Base-by-base conservation (phyloP, 1,140 invertebrate genomes). In the Ephestia elutella region DNA sequence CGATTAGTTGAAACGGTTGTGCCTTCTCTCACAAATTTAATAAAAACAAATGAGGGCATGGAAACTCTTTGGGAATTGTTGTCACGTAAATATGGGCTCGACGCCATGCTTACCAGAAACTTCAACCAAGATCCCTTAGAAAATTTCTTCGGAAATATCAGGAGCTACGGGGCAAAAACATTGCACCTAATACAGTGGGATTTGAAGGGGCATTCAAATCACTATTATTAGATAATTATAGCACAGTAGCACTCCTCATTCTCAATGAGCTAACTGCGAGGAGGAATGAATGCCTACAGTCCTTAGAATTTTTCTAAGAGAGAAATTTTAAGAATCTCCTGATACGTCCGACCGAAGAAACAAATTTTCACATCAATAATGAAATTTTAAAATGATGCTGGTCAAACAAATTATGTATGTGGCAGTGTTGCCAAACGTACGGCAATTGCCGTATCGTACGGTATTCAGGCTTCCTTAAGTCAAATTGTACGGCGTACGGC, bases 141-240 rank as follows among this genome's bases (percentile, higher is more conserved):
- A 59, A 67, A 61, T 54, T 68, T 70, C 20, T 70, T 67, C 48
- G 63, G 68, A 7, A 67, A 62, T 49, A 62, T 73, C 21, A 62
- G 68, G 21, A 70, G 55, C 55, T 62, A 38, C 48, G 62, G 71
- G n/a, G 57, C 25, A 8, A 64, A 65, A 61, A 70, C n/a, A n/a
- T n/a, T n/a, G n/a, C n/a, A n/a, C n/a, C n/a, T 70, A 38, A 67
- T 35, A 55, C 18, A 13, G 10, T 60, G 20, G 18, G 18, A 11
- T 71, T 74, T 67, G 71, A 71, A 63, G 61, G 62, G 4, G 68
- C 71, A 17, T 70, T 54, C 57, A 66, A 71, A 66, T 17, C 66
- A 2, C 18, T 71, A 25, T 44, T 66, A 18, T 48, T 69, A 61
- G 69, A 62, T 61, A 65, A n/a, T n/a, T n/a, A n/a, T n/a, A n/a